Conservation (phyloP, 2,888 invertebrate species). For the Euzetes globulus region DNA sequence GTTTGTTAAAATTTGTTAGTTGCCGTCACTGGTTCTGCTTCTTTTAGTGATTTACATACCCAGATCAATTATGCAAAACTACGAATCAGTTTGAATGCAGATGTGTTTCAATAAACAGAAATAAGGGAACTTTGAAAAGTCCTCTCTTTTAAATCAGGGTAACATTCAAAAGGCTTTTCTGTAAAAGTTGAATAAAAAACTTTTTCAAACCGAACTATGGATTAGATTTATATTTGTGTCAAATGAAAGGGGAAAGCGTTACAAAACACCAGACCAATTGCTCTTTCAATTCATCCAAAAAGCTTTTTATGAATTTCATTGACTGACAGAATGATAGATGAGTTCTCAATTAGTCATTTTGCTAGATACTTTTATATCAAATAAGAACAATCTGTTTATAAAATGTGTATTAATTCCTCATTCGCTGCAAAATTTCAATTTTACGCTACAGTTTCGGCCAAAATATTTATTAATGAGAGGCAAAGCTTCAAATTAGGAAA, state of each 20-base stretch:
- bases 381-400: not conserved
- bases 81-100: not conserved
- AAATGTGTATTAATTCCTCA: no score
- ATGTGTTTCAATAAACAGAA: not conserved
- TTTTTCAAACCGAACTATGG: not conserved
- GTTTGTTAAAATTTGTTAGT: no score
- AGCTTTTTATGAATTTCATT: not conserved
- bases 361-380: not conserved
- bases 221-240: not conserved
- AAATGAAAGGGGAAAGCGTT: not conserved
- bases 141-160: no score
- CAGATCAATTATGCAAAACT: no score
- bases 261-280: not conserved
- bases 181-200: no score
- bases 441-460: no score
- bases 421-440: no score
- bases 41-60: no score
- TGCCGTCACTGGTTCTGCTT: no score
- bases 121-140: not conserved
- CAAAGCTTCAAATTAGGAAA: no score
- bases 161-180: no score
- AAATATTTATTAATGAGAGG: no score
- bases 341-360: not conserved
- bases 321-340: conserved; percentile 8
- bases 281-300: not conserved